Evolutionary conservation across 2,113 vertebrate genomes (phyloP), one percentile per base, ranked within the genome.

Genomic region (Todiramphus saurophagus): DNA sequence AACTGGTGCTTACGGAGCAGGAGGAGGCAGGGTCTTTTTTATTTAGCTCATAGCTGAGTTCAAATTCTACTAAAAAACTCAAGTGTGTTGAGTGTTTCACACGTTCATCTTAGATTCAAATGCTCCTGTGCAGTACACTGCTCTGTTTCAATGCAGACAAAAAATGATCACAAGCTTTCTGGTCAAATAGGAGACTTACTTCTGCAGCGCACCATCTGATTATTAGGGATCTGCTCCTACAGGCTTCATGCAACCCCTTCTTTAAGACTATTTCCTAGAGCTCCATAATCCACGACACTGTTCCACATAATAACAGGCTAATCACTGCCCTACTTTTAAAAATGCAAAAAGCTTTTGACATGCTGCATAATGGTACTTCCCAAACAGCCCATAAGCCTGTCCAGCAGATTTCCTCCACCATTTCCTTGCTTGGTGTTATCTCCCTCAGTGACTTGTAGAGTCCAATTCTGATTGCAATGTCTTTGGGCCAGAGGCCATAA

Each of bases 271-370:
- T 89, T 95, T 96, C 94, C 89, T 84, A 24, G 28, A 95, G 81
- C 77, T 93, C 62, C 53, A 33, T 95, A 96, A 96, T 96, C 93
- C 89, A 93, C 81, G 84, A 50, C 2, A 2, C 74, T 84, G 84
- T 89, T 94, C 77, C 80, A 91, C 80, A 68, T 82, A 95, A 68
- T 59, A 95, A 78, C 73, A 87, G 73, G 69, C 93, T 96, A 95
- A 95, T 95, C 94, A 96, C 30, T 89, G 94, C 73, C 93, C 96
- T 95, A 77, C 88, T 96, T 96, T 70, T 20, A 87, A 53, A 92
- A 93, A 94, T 19, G 77, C 18, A 69, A 83, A 53, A 92, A 81
- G 37, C 91, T 89, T 80, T 81, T 91, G 31, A 83, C 63, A 5
- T 58, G 44, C 41, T 79, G 27, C 27, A 19, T 53, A 68, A 64